These are phyloP conservation scores for Lepus oiostolus DNA, from an alignment of 2,797 vertebrate species.

Conservation along the genomic window DNA sequence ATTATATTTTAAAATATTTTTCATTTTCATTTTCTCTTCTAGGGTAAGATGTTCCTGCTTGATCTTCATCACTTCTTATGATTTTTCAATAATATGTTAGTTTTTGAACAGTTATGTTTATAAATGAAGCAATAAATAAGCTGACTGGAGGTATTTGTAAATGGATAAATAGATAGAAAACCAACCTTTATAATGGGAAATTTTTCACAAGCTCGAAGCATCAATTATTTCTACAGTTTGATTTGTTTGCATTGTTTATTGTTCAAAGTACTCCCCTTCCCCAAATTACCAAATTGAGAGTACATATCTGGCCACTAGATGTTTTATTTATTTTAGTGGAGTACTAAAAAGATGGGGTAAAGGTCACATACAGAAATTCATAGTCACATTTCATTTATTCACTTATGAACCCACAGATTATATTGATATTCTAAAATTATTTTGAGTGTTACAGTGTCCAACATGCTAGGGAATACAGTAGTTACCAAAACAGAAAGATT, in stretches of 20 bases:
- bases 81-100: background rate
- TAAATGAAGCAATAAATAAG: background rate
- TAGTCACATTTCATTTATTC: slow-evolving; percentile 15
- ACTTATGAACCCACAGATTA: background rate
- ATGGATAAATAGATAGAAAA: background rate
- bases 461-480: background rate
- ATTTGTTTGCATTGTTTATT: background rate
- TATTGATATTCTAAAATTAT: background rate
- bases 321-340: background rate
- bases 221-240: background rate
- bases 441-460: background rate
- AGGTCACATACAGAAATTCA: background rate
- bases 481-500: background rate
- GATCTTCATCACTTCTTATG: background rate
- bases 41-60: slow-evolving; percentile 10
- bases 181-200: background rate
- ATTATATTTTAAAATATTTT: background rate
- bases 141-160: background rate
- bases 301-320: background rate
- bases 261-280: background rate
- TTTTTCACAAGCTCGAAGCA: background rate
- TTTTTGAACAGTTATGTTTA: background rate
- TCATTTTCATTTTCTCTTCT: background rate
- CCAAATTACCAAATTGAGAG: background rate
- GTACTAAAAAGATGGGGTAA: background rate